Evolutionary conservation across 2,797 vertebrate species (phyloP).

Genomic region (Anguilla obscura): DNA sequence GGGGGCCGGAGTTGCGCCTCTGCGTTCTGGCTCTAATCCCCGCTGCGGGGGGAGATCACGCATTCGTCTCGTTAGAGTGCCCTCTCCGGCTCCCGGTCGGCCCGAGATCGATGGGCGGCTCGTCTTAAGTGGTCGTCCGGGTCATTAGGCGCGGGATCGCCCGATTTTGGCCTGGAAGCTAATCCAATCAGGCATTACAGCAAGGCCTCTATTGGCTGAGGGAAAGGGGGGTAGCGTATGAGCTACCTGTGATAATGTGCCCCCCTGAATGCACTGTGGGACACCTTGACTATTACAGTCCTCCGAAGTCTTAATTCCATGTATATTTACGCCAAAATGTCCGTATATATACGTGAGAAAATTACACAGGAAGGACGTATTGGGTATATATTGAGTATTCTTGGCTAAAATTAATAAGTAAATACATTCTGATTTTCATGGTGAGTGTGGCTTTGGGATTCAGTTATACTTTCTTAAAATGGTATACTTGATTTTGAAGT

Average conservation of each 20-base stretch:
- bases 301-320: not conserved
- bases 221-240: conserved; percentile 38
- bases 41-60: conserved; percentile 66
- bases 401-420: not conserved
- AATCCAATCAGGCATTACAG: conserved; percentile 73
- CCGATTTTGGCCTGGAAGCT: conserved; percentile 60
- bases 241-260: conserved; percentile 53
- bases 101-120: conserved; percentile 68
- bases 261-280: conserved; percentile 35
- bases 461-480: too few species aligned
- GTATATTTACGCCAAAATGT: not conserved
- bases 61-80: conserved; percentile 63
- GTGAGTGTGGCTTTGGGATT: too few species aligned
- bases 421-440: too few species aligned
- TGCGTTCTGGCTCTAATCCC: conserved; percentile 58
- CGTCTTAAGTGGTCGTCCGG: conserved; percentile 62
- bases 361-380: not conserved
- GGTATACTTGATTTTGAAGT: not conserved
- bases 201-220: conserved; percentile 53
- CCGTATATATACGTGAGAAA: not conserved
- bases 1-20: conserved; percentile 55
- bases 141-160: conserved; percentile 73
- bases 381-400: not conserved
- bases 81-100: conserved; percentile 47
- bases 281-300: not conserved